Percentiles rank a stretch among this genome's conserved stretches.
phyloP scores from a whole-genome alignment of 2,888 invertebrate species.

The Caenorhabditis sp. region DNA sequence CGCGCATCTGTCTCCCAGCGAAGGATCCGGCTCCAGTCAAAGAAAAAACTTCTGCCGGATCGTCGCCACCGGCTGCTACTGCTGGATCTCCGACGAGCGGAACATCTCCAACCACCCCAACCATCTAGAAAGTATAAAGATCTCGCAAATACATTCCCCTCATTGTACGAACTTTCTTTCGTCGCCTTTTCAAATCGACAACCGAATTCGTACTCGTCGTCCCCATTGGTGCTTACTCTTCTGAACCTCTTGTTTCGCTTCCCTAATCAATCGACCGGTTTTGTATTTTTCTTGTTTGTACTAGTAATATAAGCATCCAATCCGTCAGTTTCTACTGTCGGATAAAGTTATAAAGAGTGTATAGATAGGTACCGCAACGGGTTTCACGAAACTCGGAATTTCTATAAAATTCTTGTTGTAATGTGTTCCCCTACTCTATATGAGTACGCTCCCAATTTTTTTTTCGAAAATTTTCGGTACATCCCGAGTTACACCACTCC shows the following conservation, averaged over 20 bases:
- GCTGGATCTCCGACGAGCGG: constrained; percentile 8
- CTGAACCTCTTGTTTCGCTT: constrained; percentile 34
- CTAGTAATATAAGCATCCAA: constrained; percentile 28
- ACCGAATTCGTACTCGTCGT: constrained; percentile 14
- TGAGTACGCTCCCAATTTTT: too few relatives aligned
- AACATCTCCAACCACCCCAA: constrained; percentile 22
- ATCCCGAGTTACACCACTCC: too few relatives aligned
- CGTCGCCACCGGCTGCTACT: constrained; percentile 11
- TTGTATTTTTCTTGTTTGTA: constrained; percentile 34
- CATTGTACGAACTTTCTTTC: constrained; percentile 10
- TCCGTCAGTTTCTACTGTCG: neutral
- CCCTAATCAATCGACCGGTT: constrained; percentile 27
- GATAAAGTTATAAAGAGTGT: neutral
- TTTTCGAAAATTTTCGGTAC: too few relatives aligned
- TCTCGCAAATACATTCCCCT: constrained; percentile 14
- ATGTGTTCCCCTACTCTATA: too few relatives aligned
- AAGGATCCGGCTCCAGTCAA: constrained; percentile 56
- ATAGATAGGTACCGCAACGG: too few relatives aligned
- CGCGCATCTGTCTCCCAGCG: constrained; percentile 71
- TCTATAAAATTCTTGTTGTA: too few relatives aligned
- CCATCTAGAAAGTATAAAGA: constrained; percentile 15
- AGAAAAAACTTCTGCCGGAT: constrained; percentile 10
- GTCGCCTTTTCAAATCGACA: constrained; percentile 3
- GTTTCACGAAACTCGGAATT: too few relatives aligned
- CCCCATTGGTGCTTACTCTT: constrained; percentile 30